Conservation (phyloP, 2,797 vertebrate species). For the Anguilla anguilla region DNA sequence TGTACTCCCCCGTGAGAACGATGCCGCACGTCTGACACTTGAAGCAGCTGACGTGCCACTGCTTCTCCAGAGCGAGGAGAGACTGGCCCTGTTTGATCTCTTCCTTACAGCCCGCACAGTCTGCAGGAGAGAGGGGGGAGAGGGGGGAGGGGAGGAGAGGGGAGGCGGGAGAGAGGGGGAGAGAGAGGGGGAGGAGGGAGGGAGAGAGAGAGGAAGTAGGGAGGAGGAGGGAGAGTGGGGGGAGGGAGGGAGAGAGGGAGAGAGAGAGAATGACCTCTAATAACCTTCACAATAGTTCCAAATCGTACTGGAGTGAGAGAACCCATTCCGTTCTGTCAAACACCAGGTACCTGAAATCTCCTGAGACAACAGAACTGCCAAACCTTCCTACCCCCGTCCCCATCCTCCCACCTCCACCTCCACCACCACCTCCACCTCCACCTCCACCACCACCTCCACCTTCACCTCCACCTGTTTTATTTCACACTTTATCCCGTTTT, state of each 20-base stretch:
- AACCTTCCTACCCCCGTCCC: not conserved
- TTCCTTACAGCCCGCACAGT: slow-evolving; percentile 93
- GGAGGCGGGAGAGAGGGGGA: not conserved
- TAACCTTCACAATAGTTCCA: not conserved
- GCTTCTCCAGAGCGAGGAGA: slow-evolving; percentile 93
- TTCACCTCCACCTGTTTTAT: not conserved
- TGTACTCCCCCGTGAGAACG: slow-evolving; percentile 95
- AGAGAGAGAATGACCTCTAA: slow-evolving; percentile 11
- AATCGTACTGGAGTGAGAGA: not conserved
- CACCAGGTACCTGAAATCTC: not conserved
- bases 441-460: not conserved
- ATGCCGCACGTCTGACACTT: slow-evolving; percentile 93
- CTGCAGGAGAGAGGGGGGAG: slow-evolving; percentile 58
- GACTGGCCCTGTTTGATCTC: slow-evolving; percentile 98
- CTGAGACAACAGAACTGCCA: not conserved
- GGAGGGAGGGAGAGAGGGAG: too few species aligned
- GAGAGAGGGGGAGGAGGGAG: not conserved
- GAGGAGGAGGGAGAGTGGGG: too few species aligned
- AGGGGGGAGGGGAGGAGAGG: not conserved
- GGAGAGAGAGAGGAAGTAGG: too few species aligned
- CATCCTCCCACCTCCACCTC: not conserved
- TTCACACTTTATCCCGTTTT: not conserved
- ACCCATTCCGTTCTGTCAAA: not conserved
- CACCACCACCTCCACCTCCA: not conserved
- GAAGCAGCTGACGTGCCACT: slow-evolving; percentile 99